Percentiles rank a stretch among this genome's conserved stretches.
phyloP scores from a whole-genome alignment of 2,113 vertebrate genomes.

The Quiscalus mexicanus region DNA sequence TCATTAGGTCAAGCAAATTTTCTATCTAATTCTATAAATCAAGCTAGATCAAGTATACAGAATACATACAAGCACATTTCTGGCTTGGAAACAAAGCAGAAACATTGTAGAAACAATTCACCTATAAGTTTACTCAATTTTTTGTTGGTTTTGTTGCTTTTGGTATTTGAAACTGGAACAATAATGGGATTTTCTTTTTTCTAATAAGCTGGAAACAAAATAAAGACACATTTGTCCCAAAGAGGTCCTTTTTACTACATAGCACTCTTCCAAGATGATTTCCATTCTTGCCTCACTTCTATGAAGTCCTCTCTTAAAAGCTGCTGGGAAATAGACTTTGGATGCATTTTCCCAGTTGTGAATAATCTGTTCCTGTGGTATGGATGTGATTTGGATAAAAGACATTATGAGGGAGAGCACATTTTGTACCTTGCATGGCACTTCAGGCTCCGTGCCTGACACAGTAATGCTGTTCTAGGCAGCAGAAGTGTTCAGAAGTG shows the following conservation, averaged over 20 bases:
- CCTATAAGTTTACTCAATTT: neutral
- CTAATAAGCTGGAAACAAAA: neutral
- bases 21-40: neutral
- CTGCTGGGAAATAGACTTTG: neutral
- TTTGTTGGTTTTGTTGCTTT: neutral
- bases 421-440: neutral
- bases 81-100: neutral
- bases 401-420: neutral
- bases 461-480: neutral
- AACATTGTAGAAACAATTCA: neutral
- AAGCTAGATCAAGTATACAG: neutral
- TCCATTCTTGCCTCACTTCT: neutral
- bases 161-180: neutral
- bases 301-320: neutral
- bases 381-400: neutral
- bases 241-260: neutral
- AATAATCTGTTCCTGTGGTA: neutral
- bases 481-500: neutral
- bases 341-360: neutral
- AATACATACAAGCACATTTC: neutral
- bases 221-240: neutral
- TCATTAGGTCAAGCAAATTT: neutral
- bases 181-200: neutral
- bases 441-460: fast-evolving
- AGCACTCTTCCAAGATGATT: neutral